These are phyloP conservation scores for Lasioglossum malachurum DNA, from an alignment of 2,888 invertebrate genomes.

Conservation along the genomic window DNA sequence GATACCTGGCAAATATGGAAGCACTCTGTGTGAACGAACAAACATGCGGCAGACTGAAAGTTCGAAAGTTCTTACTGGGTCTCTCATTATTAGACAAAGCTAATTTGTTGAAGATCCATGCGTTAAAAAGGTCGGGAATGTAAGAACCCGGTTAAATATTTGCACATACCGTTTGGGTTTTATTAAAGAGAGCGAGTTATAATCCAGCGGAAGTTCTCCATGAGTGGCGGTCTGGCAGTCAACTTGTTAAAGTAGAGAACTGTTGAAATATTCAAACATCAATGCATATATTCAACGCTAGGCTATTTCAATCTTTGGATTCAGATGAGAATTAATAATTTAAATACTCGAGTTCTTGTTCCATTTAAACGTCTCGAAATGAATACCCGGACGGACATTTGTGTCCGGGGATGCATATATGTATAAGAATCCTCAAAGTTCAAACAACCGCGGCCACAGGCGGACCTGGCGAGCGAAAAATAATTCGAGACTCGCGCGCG, in stretches of 20 bases:
- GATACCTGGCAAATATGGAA: neutral
- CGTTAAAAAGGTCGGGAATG: neutral
- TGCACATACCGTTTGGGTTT: neutral
- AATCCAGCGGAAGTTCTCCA: neutral
- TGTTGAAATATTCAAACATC: slow-evolving; percentile 8
- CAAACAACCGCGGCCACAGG: slow-evolving; percentile 8
- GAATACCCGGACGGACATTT: neutral
- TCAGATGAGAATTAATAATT: slow-evolving; percentile 6
- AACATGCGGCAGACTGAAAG: neutral
- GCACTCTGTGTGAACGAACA: neutral
- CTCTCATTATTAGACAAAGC: neutral
- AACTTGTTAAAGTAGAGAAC: slow-evolving; percentile 3
- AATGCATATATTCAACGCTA: slow-evolving; percentile 1
- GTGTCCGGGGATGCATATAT: neutral
- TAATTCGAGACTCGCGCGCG: neutral
- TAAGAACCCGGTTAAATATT: neutral
- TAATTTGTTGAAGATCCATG: neutral
- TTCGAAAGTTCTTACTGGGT: neutral
- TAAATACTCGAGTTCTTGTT: slow-evolving; percentile 3
- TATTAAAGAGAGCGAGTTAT: neutral
- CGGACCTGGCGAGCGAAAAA: neutral
- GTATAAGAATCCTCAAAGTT: neutral
- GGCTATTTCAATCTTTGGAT: slow-evolving; percentile 9
- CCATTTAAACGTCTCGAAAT: neutral
- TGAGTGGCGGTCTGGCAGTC: neutral